A percentile compares a stretch with the other conserved stretches of the same genome.
Conservation (phyloP, 1,140 invertebrate species). For the Babylonia areolata region DNA sequence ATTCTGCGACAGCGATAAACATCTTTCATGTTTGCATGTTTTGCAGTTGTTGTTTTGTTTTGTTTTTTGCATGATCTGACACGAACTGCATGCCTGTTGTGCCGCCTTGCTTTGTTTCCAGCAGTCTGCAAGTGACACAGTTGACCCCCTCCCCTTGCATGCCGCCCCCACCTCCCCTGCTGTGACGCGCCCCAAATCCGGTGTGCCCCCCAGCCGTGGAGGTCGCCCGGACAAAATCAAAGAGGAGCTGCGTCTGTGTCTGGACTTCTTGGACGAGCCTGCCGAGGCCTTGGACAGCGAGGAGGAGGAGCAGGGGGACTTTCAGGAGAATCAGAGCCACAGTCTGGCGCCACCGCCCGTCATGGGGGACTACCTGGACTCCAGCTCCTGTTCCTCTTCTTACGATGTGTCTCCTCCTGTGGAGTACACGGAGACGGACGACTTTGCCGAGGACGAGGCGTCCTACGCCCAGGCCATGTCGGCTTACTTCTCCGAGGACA, state of each 20-base stretch:
- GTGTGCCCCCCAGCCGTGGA: background rate
- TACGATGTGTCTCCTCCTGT: background rate
- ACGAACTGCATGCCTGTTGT: background rate
- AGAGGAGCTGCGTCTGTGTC: constrained; percentile 12
- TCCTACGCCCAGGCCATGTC: constrained; percentile 11
- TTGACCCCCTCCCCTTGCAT: constrained; percentile 9
- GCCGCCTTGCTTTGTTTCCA: background rate
- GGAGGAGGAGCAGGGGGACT: background rate
- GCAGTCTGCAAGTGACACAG: background rate
- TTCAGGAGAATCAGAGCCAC: background rate
- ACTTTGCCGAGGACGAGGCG: constrained; percentile 14
- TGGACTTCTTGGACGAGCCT: constrained; percentile 16
- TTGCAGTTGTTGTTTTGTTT: no score
- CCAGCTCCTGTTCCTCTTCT: background rate
- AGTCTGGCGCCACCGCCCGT: background rate
- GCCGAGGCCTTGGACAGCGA: constrained; percentile 14
- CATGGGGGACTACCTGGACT: background rate
- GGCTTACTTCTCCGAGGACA: constrained; percentile 17
- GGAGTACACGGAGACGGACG: constrained; percentile 12
- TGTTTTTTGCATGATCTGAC: no score
- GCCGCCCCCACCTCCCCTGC: background rate
- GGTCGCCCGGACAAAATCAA: constrained; percentile 27
- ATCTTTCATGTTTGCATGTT: no score
- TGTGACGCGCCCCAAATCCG: background rate
- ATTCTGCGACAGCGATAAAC: no score